Evolutionary conservation across 2,888 invertebrate genomes (phyloP).

Genomic region (Sphinx pinastri): DNA sequence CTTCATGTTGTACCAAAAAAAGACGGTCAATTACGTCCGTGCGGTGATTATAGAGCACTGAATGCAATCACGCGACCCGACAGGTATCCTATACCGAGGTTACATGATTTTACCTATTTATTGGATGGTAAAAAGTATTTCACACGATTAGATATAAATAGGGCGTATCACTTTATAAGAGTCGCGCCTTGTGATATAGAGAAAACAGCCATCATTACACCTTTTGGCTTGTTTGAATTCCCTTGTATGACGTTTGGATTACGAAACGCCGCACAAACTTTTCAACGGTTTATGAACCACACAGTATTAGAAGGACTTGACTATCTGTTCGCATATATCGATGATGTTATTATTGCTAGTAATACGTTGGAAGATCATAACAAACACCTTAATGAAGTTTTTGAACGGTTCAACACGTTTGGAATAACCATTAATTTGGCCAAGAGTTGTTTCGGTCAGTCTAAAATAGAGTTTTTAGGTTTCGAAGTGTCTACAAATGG

Average conservation of each 20-base stretch:
- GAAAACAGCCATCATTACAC: constrained; percentile 29
- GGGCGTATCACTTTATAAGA: constrained; percentile 27
- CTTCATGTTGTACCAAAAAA: constrained; percentile 37
- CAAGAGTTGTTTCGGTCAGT: constrained; percentile 32
- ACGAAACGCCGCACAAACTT: constrained; percentile 32
- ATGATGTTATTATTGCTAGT: constrained; percentile 48
- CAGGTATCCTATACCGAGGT: constrained; percentile 28
- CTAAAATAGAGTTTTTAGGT: constrained; percentile 35
- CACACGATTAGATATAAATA: constrained; percentile 28
- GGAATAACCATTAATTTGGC: constrained; percentile 4
- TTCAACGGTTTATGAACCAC: constrained; percentile 37
- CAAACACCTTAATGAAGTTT: constrained; percentile 14
- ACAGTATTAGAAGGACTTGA: constrained; percentile 32
- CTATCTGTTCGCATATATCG: constrained; percentile 43
- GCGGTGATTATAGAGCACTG: constrained; percentile 25
- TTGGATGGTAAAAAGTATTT: constrained; percentile 26
- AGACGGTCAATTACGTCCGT: constrained; percentile 34
- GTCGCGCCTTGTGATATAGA: constrained; percentile 23
- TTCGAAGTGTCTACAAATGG: constrained; percentile 29
- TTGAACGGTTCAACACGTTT: constrained; percentile 6
- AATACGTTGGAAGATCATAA: constrained; percentile 25
- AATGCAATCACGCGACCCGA: constrained; percentile 29
- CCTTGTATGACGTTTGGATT: constrained; percentile 30
- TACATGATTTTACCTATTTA: constrained; percentile 30
- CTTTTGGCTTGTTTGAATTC: neutral